Evolutionary conservation across 2,113 vertebrate genomes (phyloP), one percentile per base, ranked within the genome.

Genomic region (Pipa parva): DNA sequence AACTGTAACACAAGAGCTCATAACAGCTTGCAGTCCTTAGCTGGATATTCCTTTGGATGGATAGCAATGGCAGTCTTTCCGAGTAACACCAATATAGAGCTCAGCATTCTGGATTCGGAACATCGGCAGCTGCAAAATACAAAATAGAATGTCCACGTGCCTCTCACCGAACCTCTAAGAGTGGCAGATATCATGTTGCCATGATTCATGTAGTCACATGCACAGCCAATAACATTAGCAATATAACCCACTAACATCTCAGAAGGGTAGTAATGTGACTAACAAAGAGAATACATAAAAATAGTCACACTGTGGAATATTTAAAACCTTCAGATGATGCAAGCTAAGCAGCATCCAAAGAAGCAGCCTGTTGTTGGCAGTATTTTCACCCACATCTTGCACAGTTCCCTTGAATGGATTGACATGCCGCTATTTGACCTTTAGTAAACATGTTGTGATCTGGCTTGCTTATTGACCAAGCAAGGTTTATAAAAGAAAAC

Each of bases 141-240:
- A 65, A 57, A 65, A 65, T 65, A 65, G 63, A 65, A 65, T 48
- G 55, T 46, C 26, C 63, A 65, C 51, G 63, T 65, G 63, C 52
- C 21, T 48, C 42, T 65, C 63, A 46, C 63, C 42, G 52, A 50
- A 51, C 49, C 49, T 31, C 26, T 24, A 52, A 31, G 28, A 28
- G 52, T 57, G 52, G n/a, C 63, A 48, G 37, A 31, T 46, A 65
- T 65, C 63, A 52, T 33, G 48, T 65, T 65, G 55, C 63, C 63
- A 65, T 57, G 52, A 57, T 65, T 65, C 63, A 63, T 63, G 49
- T 55, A 55, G 62, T 63, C 50, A 64, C 62, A 63, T 49, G 21
- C 46, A 21, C 18, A 49, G 46, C 46, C 46, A 24, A 21, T 49
- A 22, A 7, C 46, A 21, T 24, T 21, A 49, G 46, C 46, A 22